Evolutionary conservation across 2,888 invertebrate genomes (phyloP), one percentile per base, ranked within the genome.

Genomic region (Melanchra persicariae): DNA sequence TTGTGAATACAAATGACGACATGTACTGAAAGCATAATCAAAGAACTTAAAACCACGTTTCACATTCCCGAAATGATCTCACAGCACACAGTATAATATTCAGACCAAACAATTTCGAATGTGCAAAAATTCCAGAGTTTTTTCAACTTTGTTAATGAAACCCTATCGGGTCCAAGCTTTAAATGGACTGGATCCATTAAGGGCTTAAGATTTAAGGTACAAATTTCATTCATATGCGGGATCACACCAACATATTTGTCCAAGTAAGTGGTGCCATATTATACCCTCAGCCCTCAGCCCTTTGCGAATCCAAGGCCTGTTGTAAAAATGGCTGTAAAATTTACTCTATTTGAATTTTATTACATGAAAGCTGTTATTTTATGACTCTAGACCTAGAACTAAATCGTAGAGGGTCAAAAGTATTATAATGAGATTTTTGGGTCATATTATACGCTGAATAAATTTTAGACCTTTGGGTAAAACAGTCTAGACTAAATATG

Each of bases 201-300:
- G 70, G 81, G 91, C 89, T 92, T 91, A 88, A 85, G 87, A 76
- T 85, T 84, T 82, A 86, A 84, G 85, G 87, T 88, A 67, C 68
- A 77, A 84, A 86, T 89, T 88, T 86, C 86, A 81, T 89, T 90
- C 87, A 86, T 89, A 91, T 92, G 92, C 91, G 85, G 83, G 90
- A 86, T 88, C 91, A 92, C 90, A 91, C 83, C 79, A 81, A 78
- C 88, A 89, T 89, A 88, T 91, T 90, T 91, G 87, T 76, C 72
- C 77, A 76, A 79, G 75, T 85, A 83, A 87, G 83, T 85, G 80
- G 54, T 82, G 67, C 79, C 80, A 77, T 74, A 74, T 76, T 66
- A 81, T 80, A n/a, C n/a, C n/a, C n/a, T n/a, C n/a, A n/a, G n/a
- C n/a, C n/a, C n/a, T n/a, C n/a, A 79, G 64, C 73, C 62, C 60